These are phyloP conservation scores for Agrilus mali DNA, from an alignment of 2,888 invertebrate genomes.

Conservation along the genomic window DNA sequence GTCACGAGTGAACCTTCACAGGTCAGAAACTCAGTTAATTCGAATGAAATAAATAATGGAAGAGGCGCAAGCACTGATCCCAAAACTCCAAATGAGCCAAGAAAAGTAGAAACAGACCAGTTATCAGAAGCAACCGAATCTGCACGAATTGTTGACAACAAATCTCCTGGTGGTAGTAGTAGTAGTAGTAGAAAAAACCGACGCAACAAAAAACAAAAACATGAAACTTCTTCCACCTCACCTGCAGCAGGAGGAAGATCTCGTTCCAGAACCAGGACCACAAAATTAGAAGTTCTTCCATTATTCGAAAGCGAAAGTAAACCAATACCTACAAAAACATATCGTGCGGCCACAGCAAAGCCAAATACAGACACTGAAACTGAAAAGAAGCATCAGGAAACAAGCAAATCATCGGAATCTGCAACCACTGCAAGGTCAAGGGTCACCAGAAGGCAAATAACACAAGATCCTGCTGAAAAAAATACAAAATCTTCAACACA, in stretches of 20 bases:
- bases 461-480: slow-evolving; percentile 11
- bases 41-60: background rate
- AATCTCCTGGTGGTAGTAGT: no score
- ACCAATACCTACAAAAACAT: slow-evolving; percentile 16
- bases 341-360: slow-evolving; percentile 5
- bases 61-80: slow-evolving; percentile 1
- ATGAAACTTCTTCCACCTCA: background rate
- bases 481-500: slow-evolving; percentile 11
- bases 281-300: slow-evolving; percentile 30
- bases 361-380: slow-evolving; percentile 2
- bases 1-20: slow-evolving; percentile 5
- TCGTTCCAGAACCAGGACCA: slow-evolving; percentile 17
- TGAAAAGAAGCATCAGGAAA: background rate
- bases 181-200: background rate
- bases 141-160: background rate
- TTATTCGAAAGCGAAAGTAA: slow-evolving; percentile 29
- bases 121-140: slow-evolving; percentile 6
- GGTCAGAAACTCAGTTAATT: slow-evolving; percentile 2
- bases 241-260: background rate
- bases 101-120: slow-evolving; percentile 3
- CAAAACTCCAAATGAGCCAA: slow-evolving; percentile 4
- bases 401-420: background rate
- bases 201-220: background rate
- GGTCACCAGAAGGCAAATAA: slow-evolving; percentile 3
- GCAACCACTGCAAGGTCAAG: background rate